A percentile compares a stretch with the other conserved stretches of the same genome.
phyloP scores from a whole-genome alignment of 2,113 vertebrate genomes.

The Sprattus sprattus region DNA sequence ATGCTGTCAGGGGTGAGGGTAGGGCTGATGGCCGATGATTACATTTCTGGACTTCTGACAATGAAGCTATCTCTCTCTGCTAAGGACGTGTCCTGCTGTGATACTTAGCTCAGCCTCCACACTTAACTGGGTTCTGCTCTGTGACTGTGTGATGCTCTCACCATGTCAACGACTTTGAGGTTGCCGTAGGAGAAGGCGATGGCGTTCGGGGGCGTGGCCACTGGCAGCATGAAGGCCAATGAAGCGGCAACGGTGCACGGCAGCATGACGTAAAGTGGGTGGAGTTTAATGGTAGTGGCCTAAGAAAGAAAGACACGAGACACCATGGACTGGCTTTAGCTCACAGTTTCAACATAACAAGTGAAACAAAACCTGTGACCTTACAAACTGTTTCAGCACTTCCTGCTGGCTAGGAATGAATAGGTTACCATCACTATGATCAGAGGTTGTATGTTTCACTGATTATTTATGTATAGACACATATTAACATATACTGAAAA shows the following conservation, averaged over 20 bases:
- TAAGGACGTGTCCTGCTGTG: too few species aligned
- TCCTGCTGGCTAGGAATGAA: too few species aligned
- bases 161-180: slow-evolving; percentile 84
- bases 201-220: slow-evolving; percentile 91
- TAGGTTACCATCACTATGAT: too few species aligned
- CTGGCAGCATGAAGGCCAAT: slow-evolving; percentile 92
- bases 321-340: not conserved
- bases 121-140: too few species aligned
- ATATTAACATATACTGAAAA: too few species aligned
- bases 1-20: not conserved
- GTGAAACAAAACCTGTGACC: not conserved
- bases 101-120: too few species aligned
- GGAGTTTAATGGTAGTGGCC: slow-evolving; percentile 79
- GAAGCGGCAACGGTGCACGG: slow-evolving; percentile 85
- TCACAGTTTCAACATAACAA: not conserved
- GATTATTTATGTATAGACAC: too few species aligned
- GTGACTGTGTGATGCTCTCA: not conserved
- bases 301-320: slow-evolving; percentile 48
- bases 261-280: slow-evolving; percentile 91
- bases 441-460: too few species aligned
- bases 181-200: slow-evolving; percentile 90
- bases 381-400: not conserved
- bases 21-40: too few species aligned
- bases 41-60: too few species aligned
- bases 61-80: not conserved